Evolutionary conservation across 2,888 invertebrate species (phyloP).

Genomic region (Caenorhabditis sp.): DNA sequence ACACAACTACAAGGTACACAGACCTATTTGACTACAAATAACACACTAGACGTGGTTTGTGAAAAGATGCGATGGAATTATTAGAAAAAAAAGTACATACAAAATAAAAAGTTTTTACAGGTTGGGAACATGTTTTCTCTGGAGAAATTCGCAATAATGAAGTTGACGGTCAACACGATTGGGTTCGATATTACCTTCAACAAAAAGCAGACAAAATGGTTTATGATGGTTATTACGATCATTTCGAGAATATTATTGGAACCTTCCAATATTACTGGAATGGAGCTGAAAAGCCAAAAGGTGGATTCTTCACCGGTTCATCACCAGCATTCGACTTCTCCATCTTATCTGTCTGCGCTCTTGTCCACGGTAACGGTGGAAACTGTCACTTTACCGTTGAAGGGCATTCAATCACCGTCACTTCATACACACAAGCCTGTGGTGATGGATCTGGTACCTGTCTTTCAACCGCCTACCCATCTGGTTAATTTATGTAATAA

Average conservation of each 20-base stretch:
- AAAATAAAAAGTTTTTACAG: constrained; percentile 47
- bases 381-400: constrained; percentile 60
- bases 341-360: constrained; percentile 62
- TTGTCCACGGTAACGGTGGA: constrained; percentile 60
- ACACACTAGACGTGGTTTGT: neutral
- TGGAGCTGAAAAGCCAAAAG: constrained; percentile 57
- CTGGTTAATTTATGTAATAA: neutral
- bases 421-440: constrained; percentile 62
- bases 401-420: constrained; percentile 52
- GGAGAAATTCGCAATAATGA: constrained; percentile 61
- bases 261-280: constrained; percentile 69
- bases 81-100: neutral
- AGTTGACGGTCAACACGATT: constrained; percentile 69
- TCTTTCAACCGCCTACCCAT: constrained; percentile 61
- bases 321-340: constrained; percentile 70
- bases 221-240: constrained; percentile 66
- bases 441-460: constrained; percentile 54
- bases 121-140: constrained; percentile 69
- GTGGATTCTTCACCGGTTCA: constrained; percentile 68
- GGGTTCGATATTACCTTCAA: constrained; percentile 66
- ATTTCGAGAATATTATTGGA: constrained; percentile 63
- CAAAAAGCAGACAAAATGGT: constrained; percentile 66
- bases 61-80: neutral
- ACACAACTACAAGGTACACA: constrained; percentile 17
- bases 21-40: constrained; percentile 36